Conservation (phyloP, 1,140 invertebrate genomes). For the Aphelenchoides besseyi region DNA sequence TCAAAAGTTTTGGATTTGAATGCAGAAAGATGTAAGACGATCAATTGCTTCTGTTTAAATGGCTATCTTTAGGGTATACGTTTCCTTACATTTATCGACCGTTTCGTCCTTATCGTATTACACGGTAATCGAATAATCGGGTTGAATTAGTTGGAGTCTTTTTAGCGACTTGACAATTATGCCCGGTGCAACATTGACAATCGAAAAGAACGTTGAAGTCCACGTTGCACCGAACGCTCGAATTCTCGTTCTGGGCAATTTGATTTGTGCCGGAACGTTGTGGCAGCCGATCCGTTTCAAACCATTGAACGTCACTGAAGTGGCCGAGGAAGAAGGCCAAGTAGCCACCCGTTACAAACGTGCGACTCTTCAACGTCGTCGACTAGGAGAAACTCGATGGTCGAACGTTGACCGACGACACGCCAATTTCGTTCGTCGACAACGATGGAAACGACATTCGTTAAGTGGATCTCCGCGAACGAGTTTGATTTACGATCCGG, state of each 20-base stretch:
- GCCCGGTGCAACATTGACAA: conserved; percentile 79
- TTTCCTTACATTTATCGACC: conserved; percentile 52
- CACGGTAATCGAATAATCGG: conserved; percentile 28
- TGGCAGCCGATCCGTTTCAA: conserved; percentile 79
- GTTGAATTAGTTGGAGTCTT: conserved; percentile 15
- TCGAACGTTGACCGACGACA: background rate
- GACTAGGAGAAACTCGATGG: background rate
- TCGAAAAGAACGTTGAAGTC: conserved; percentile 82
- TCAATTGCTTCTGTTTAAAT: too few relatives aligned
- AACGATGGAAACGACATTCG: background rate
- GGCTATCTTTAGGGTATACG: conserved; percentile 27
- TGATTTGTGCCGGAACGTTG: conserved; percentile 78
- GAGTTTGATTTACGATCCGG: conserved; percentile 35
- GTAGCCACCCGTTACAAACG: conserved; percentile 39
- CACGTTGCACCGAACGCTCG: conserved; percentile 95
- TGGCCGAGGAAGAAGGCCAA: conserved; percentile 35
- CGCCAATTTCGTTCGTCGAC: background rate
- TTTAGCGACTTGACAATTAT: conserved; percentile 84
- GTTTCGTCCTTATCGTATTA: conserved; percentile 60
- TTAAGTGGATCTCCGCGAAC: background rate
- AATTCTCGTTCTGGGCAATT: conserved; percentile 84
- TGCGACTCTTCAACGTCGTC: background rate
- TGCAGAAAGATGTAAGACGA: conserved; percentile 50
- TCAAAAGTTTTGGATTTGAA: conserved; percentile 71
- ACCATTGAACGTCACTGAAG: conserved; percentile 67